Base-by-base conservation (phyloP, 2,888 invertebrate species). In the Pantelozetes paolii region DNA sequence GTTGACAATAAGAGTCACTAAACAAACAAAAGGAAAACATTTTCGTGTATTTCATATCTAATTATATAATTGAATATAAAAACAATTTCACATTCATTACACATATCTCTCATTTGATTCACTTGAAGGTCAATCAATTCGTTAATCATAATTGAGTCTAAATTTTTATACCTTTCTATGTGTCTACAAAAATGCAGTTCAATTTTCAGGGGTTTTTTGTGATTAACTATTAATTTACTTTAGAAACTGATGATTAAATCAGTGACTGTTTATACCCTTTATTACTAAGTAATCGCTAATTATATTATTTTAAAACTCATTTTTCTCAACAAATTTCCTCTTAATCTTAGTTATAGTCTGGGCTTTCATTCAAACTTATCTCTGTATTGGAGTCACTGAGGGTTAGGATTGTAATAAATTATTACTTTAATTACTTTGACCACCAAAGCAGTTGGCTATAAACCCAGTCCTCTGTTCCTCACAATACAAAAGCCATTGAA, bases 1-100 rank as follows among this genome's bases (percentile, higher is more conserved):
- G 15, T 45, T 1, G 28, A 28, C 13, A 30, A n/a, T n/a, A 26
- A 23, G 11, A 57, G 3, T 57, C 3, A 13, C 11, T 15, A 64
- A 64, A 40, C 40, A 64, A 64, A 64, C 64, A 64, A 64, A 64
- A 64, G 40, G 23, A 40, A 13, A 2, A 30, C n/a, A n/a, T n/a
- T 36, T 40, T 13, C 36, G 64, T 64, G 64, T 64, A 64, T 64
- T 57, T 57, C 18, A 57, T 54, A 54, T 45, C 3, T 64, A 64
- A 64, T 64, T 64, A 64, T 64, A 64, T 64, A 64, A 64, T 64
- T 64, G 64, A 64, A 64, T 64, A 57, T n/a, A 62, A 59, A 59
- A 64, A 64, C 64, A 64, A 64, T 64, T n/a, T 64, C 36, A 18
- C 64, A 64, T 64, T 64, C 36, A 64, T 64, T 64, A 36, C 64